Base-by-base conservation (phyloP, 2,113 vertebrate species). In the Callocephalon fimbriatum region DNA sequence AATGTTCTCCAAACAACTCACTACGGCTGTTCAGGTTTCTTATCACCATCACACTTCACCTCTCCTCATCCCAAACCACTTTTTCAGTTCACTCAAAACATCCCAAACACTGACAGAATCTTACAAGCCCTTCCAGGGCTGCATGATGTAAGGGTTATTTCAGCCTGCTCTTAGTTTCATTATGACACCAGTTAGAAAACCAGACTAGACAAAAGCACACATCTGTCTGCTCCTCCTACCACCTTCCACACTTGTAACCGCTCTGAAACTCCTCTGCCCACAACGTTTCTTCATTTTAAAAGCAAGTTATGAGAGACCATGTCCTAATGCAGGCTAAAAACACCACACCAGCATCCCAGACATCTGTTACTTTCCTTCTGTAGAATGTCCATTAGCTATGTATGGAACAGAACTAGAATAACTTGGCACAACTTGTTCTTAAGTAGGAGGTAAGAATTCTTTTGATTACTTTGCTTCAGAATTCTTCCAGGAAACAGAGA, bases 341-440 rank as follows among this genome's bases (percentile, higher is more conserved):
- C 74, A 18, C 0, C 47, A 38, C 7, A 56, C 18, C 53, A 83
- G 53, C 40, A 70, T 62, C 58, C 45, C 47, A 72, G 83, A 63
- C 91, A 97, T 86, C 89, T 88, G 93, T 56, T 94, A 48, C 45
- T 95, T 32, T 58, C 87, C 63, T 81, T 63, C 51, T 73, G 53
- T 54, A 72, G 78, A 89, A 83, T 44, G 53, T 21, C 83, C 59
- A 48, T 70, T 92, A 87, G 72, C 75, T 86, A 66, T 38, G 53
- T 44, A 79, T 51, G 59, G 79, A 94, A 73, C 48, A 83, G 68
- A 59, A 86, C 35, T 29, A 76, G 85, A 94, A 90, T 42, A 97
- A 68, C 72, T 83, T 40, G 82, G 91, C 58, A 95, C 72, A 80
- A n/a, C 51, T 93, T 93, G 78, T 90, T 82, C 88, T 88, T 42